These are phyloP conservation scores for Reinhardtius hippoglossoides DNA, from an alignment of 2,113 vertebrate genomes.

Conservation along the genomic window DNA sequence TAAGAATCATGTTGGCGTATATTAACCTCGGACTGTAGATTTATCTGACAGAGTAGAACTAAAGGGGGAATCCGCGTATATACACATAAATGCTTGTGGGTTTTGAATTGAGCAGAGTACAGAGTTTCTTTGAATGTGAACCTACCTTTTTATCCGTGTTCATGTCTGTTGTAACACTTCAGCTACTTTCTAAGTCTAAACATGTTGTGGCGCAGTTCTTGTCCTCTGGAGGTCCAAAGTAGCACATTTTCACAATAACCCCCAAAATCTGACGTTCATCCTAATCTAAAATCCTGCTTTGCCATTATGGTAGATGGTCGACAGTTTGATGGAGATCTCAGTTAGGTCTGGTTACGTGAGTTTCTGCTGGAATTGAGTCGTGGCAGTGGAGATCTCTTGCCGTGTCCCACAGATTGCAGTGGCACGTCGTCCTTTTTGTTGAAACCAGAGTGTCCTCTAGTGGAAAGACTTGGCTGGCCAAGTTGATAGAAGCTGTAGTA, in stretches of 20 bases:
- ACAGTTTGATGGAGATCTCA: neutral
- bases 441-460: constrained; percentile 78
- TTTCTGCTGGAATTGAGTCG: constrained; percentile 70
- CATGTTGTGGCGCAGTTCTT: constrained; percentile 5
- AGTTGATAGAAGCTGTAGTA: constrained; percentile 76
- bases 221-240: constrained; percentile 49
- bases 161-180: neutral
- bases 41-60: no score
- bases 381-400: constrained; percentile 59
- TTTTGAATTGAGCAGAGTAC: neutral
- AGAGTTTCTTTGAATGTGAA: constrained; percentile 22
- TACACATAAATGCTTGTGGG: neutral
- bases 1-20: no score
- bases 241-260: constrained; percentile 8
- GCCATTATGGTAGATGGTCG: neutral
- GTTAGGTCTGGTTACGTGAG: neutral
- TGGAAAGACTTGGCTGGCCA: constrained; percentile 90
- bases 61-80: no score
- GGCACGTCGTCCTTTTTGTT: constrained; percentile 65
- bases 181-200: constrained; percentile 5
- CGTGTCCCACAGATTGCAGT: constrained; percentile 75
- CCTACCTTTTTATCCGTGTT: constrained; percentile 10
- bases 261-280: constrained; percentile 24
- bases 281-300: constrained; percentile 11
- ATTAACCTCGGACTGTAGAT: no score